These are phyloP conservation scores for Branchellion lobata DNA, from an alignment of 2,888 invertebrate genomes.

Conservation along the genomic window DNA sequence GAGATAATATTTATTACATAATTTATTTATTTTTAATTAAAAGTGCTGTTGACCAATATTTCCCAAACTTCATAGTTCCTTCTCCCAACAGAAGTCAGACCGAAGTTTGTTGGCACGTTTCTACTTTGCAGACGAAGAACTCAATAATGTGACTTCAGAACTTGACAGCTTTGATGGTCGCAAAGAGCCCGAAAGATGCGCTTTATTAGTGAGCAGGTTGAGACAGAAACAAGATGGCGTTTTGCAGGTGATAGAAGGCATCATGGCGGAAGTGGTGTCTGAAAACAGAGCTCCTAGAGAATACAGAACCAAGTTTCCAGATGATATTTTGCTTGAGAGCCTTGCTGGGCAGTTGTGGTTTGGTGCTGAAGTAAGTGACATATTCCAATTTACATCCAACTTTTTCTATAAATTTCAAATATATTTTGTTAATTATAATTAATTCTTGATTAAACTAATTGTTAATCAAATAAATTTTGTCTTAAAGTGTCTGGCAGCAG, in stretches of 20 bases:
- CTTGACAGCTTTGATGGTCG: conserved; percentile 98
- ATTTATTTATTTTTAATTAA: neutral
- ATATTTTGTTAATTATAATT: conserved; percentile 7
- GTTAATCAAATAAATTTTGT: no score
- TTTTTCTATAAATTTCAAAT: neutral
- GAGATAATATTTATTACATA: neutral
- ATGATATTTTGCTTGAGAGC: conserved; percentile 96
- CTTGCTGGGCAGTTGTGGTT: conserved; percentile 98
- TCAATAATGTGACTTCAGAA: conserved; percentile 91
- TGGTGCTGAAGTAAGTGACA: conserved; percentile 81
- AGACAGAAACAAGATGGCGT: conserved; percentile 68
- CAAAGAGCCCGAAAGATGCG: conserved; percentile 94
- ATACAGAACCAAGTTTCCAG: conserved; percentile 96
- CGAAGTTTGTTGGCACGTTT: conserved; percentile 89
- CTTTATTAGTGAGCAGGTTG: conserved; percentile 88
- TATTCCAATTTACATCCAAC: neutral
- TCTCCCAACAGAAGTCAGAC: conserved; percentile 66
- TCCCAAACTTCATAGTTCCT: no score
- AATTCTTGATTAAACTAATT: neutral
- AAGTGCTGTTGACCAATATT: neutral
- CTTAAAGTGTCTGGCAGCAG: conserved; percentile 88
- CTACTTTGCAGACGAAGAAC: conserved; percentile 94
- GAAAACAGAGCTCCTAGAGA: conserved; percentile 86
- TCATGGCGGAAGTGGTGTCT: conserved; percentile 78
- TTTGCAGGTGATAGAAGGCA: conserved; percentile 85